Evolutionary conservation across 2,113 vertebrate genomes (phyloP).

Genomic region (Alligator sinensis): DNA sequence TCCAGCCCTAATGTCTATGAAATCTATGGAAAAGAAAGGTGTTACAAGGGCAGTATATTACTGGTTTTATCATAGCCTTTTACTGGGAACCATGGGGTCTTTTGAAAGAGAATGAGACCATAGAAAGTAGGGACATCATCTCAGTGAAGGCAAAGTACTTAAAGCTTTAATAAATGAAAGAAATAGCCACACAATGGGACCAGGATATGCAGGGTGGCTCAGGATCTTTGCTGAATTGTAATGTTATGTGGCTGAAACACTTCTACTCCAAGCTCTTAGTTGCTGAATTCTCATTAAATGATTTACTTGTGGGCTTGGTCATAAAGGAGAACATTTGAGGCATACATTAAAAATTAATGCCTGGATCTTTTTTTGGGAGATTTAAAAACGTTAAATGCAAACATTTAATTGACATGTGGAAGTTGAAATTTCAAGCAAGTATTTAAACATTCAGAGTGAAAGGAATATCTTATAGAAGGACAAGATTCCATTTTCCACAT

Average conservation of each 20-base stretch:
- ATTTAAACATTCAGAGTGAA: neutral
- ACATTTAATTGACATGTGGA: neutral
- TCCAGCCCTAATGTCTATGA: too few relatives aligned
- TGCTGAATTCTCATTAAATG: neutral
- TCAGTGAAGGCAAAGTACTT: neutral
- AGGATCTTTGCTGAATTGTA: neutral
- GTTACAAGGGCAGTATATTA: neutral
- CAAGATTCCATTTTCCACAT: neutral
- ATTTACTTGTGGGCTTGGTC: neutral
- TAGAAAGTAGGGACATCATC: neutral
- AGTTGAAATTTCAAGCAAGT: neutral
- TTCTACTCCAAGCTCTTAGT: neutral
- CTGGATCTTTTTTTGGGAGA: neutral
- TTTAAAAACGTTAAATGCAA: neutral
- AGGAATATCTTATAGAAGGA: fast-evolving
- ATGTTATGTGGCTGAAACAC: neutral
- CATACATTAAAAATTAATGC: fast-evolving
- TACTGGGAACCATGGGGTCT: neutral
- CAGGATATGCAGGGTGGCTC: fast-evolving
- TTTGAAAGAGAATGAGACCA: neutral
- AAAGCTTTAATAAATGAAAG: neutral
- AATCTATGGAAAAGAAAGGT: neutral
- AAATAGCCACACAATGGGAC: neutral
- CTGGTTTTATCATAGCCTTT: neutral
- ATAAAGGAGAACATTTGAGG: fast-evolving